Evolutionary conservation across 1,140 invertebrate species (phyloP).

Genomic region (Ips typographus): DNA sequence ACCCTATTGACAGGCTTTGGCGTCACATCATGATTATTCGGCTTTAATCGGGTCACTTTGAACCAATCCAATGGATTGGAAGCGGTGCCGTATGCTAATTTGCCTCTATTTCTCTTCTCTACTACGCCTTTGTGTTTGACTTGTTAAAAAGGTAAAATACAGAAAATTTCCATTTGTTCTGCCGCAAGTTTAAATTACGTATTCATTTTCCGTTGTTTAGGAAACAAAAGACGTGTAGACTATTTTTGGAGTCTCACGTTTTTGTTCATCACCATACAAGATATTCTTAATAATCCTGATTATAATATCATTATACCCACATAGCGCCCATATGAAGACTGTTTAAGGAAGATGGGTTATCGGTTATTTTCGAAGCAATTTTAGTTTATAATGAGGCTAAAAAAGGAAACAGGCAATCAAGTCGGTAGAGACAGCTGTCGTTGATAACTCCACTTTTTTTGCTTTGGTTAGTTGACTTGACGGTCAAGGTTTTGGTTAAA

Average conservation of each 20-base stretch:
- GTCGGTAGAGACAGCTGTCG: conserved; percentile 29
- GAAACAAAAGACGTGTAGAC: too few species aligned
- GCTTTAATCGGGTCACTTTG: conserved; percentile 33
- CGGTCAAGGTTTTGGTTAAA: not conserved
- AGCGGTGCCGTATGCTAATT: conserved; percentile 24
- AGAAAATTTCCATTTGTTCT: too few species aligned
- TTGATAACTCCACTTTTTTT: conserved; percentile 12
- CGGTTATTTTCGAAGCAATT: conserved; percentile 28
- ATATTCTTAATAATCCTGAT: not conserved
- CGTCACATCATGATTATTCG: conserved; percentile 38
- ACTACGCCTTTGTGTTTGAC: too few species aligned
- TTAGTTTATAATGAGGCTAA: conserved; percentile 29
- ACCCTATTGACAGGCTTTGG: conserved; percentile 43
- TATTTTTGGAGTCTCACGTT: too few species aligned
- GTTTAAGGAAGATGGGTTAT: conserved; percentile 26
- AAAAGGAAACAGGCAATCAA: conserved; percentile 33
- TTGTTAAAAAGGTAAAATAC: too few species aligned
- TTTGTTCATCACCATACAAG: too few species aligned
- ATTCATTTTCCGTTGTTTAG: too few species aligned
- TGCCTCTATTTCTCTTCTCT: not conserved
- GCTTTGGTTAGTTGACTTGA: not conserved
- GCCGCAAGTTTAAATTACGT: too few species aligned
- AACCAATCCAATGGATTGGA: conserved; percentile 27
- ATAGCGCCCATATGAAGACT: conserved; percentile 14
- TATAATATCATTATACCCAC: conserved; percentile 14